Evolutionary conservation across 2,797 vertebrate genomes (phyloP), one percentile per base, ranked within the genome.

Genomic region (Columba guinea): DNA sequence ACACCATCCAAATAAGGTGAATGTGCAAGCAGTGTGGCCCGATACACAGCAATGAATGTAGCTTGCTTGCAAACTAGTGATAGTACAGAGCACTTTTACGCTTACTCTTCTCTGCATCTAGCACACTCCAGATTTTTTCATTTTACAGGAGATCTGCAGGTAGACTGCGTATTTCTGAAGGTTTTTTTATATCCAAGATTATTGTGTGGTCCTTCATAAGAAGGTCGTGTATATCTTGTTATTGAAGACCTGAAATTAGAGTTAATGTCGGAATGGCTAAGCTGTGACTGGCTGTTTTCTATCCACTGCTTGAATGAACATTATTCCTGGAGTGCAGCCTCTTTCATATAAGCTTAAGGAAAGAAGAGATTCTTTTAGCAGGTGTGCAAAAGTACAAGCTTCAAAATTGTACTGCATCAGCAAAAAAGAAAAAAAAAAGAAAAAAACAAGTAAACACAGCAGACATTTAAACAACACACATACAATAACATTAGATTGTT

Each of bases 211-310:
- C 17, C 39, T 93, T 90, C 49, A 5, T 75, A 80, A 81, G 41
- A 90, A 78, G 37, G 27, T 75, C 12, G 20, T 39, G 10, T 70
- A 28, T 30, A 7, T 78, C 48, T 58, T 80, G 18, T 78, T 89
- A 46, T 13, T 39, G 9, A 37, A 88, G 59, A 79, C 34, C 32
- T 84, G 74, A 90, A 95, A 90, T 84, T 39, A 67, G 41, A 84
- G 9, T 84, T 93, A 51, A 23, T 8, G 5, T 24, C 84, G 48
- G 67, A 76, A 20, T 12, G 82, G 69, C 55, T 92, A 65, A 82
- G 59, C 28, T 76, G 70, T 81, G 48, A 48, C 52, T 80, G 51
- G 30, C 35, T 53, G 27, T 62, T 86, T 48, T 81, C 30, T 84
- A 37, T 10, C 11, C 21, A 8, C 11, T 75, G 32, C 44, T 85